These are phyloP conservation scores for Patiria pectinifera DNA, from an alignment of 53 echinoderm and acorn worm species.

Conservation along the genomic window DNA sequence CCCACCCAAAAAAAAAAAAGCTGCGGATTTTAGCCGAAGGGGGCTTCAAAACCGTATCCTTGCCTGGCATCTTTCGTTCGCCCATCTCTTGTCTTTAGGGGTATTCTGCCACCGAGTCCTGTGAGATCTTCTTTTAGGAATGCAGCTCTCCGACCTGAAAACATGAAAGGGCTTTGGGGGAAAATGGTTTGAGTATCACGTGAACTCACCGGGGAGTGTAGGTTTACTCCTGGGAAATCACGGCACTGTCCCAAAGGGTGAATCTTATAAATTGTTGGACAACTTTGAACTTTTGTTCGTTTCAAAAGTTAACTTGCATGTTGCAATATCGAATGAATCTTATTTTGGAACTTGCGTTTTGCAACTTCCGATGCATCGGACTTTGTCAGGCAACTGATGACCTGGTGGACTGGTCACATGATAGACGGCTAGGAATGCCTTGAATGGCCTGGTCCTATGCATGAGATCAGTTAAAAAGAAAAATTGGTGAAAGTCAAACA, in stretches of 20 bases:
- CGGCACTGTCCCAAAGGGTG: neutral
- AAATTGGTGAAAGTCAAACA: too few species aligned
- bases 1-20: neutral
- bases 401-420: too few species aligned
- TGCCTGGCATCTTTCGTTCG: slow-evolving; percentile 11
- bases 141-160: neutral
- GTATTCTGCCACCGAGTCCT: neutral
- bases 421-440: too few species aligned
- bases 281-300: neutral
- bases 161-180: neutral
- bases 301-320: too few species aligned
- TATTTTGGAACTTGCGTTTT: too few species aligned
- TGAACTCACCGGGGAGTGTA: slow-evolving; percentile 20
- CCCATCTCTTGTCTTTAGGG: neutral
- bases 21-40: neutral
- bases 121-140: slow-evolving; percentile 1
- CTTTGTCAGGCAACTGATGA: too few species aligned
- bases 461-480: too few species aligned
- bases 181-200: neutral
- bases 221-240: slow-evolving; percentile 31
- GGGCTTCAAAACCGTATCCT: neutral
- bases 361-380: too few species aligned
- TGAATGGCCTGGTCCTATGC: too few species aligned
- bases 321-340: too few species aligned
- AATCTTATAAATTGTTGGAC: slow-evolving; percentile 1